Percentiles rank a stretch among this genome's conserved stretches.
Conservation (phyloP, 2,888 invertebrate species). For the Ferrisia virgata region DNA sequence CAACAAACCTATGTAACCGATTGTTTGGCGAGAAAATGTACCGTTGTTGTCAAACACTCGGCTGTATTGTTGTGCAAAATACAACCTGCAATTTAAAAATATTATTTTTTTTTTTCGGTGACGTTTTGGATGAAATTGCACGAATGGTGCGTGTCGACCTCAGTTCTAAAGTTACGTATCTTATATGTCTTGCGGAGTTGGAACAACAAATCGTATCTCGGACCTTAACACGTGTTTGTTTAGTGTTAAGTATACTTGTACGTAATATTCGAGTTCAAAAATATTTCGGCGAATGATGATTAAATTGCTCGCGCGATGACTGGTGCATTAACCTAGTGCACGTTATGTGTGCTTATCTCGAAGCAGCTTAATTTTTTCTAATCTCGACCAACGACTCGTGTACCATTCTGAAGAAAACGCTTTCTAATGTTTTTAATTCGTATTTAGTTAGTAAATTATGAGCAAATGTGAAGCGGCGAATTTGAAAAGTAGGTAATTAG, state of each 20-base stretch:
- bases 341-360: background rate
- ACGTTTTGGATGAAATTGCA: background rate
- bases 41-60: slow-evolving; percentile 1
- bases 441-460: background rate
- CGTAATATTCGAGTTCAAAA: background rate
- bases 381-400: background rate
- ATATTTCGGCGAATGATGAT: background rate
- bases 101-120: background rate
- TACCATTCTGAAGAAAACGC: background rate
- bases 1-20: background rate
- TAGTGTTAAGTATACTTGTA: background rate
- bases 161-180: background rate
- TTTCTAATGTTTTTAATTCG: slow-evolving; percentile 9
- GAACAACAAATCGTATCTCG: background rate
- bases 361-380: background rate
- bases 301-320: background rate
- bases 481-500: slow-evolving; percentile 13
- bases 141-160: background rate
- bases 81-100: slow-evolving; percentile 10
- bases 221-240: background rate
- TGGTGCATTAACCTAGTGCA: background rate
- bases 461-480: background rate
- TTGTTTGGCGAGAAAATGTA: background rate
- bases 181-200: background rate
- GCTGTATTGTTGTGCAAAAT: slow-evolving; percentile 7